Conservation (phyloP, 1,140 invertebrate genomes). For the Brachionus paranguensis region DNA sequence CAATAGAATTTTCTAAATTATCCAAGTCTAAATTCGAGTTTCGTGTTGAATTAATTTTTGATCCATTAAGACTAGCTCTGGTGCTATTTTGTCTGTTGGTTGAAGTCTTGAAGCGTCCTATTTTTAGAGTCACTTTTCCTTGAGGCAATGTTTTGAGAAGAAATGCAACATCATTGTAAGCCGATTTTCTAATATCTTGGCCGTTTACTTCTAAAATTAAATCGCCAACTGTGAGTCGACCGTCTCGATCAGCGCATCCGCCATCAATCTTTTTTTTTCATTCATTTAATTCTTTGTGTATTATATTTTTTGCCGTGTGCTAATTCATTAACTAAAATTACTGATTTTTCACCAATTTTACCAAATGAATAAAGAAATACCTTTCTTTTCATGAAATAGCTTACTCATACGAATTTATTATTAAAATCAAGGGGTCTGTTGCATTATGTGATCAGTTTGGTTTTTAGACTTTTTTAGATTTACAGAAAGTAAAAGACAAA, state of each 20-base stretch:
- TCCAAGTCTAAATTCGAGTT: not conserved
- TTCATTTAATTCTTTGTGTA: not conserved
- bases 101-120: constrained; percentile 8
- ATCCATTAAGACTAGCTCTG: not conserved
- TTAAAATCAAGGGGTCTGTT: too few species aligned
- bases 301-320: too few species aligned
- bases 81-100: not conserved
- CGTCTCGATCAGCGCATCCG: constrained; percentile 81
- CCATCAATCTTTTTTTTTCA: constrained; percentile 62
- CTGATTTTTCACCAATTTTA: too few species aligned
- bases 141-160: constrained; percentile 32
- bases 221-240: constrained; percentile 83
- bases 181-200: constrained; percentile 71
- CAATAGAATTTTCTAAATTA: not conserved
- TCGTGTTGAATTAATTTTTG: not conserved
- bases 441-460: too few species aligned
- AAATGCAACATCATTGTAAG: constrained; percentile 73
- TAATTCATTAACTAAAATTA: too few species aligned
- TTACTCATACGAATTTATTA: too few species aligned
- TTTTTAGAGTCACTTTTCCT: constrained; percentile 21
- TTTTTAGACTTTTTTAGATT: too few species aligned
- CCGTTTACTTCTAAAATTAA: constrained; percentile 82
- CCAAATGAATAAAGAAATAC: too few species aligned
- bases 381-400: too few species aligned
- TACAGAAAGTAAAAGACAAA: too few species aligned